A percentile compares a stretch with the other conserved stretches of the same genome.
These are phyloP conservation scores for Eupleurogrammus muticus DNA, from an alignment of 2,797 vertebrate genomes.

Conservation along the genomic window DNA sequence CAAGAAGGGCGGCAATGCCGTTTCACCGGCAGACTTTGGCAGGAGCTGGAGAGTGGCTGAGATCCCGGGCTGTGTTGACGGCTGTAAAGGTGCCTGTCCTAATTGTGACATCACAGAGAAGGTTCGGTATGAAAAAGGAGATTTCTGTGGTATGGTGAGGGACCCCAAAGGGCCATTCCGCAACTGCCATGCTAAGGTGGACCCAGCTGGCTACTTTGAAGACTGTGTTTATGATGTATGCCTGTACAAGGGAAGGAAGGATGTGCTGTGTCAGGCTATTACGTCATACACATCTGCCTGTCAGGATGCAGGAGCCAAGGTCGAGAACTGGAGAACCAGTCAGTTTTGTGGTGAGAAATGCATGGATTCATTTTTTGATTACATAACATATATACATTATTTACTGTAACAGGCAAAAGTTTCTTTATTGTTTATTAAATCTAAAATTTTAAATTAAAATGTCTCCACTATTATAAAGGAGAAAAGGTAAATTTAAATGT, in stretches of 20 bases:
- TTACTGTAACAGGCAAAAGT: not conserved
- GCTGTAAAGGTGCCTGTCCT: slow-evolving; percentile 68
- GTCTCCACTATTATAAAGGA: too few relatives aligned
- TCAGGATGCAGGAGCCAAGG: slow-evolving; percentile 67
- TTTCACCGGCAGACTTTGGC: slow-evolving; percentile 55
- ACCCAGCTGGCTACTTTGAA: slow-evolving; percentile 70
- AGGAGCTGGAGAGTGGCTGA: slow-evolving; percentile 77
- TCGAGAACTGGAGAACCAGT: slow-evolving; percentile 78
- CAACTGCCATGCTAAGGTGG: slow-evolving; percentile 72
- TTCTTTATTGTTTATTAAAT: not conserved
- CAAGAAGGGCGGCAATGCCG: slow-evolving; percentile 46
- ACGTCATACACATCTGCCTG: slow-evolving; percentile 78
- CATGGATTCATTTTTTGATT: slow-evolving; percentile 2
- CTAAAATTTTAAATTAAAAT: too few relatives aligned
- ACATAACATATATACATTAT: not conserved
- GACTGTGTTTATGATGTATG: slow-evolving; percentile 83
- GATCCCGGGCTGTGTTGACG: slow-evolving; percentile 69
- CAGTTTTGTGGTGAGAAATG: slow-evolving; percentile 81
- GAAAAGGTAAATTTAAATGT: not conserved
- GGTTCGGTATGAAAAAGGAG: slow-evolving; percentile 53
- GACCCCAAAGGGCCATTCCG: slow-evolving; percentile 78
- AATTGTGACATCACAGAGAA: slow-evolving; percentile 64
- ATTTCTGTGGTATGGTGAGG: slow-evolving; percentile 77
- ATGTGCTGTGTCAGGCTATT: slow-evolving; percentile 77
- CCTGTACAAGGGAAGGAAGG: slow-evolving; percentile 69